Conservation (phyloP, 2,888 invertebrate species). For the Chrysolina americana region DNA sequence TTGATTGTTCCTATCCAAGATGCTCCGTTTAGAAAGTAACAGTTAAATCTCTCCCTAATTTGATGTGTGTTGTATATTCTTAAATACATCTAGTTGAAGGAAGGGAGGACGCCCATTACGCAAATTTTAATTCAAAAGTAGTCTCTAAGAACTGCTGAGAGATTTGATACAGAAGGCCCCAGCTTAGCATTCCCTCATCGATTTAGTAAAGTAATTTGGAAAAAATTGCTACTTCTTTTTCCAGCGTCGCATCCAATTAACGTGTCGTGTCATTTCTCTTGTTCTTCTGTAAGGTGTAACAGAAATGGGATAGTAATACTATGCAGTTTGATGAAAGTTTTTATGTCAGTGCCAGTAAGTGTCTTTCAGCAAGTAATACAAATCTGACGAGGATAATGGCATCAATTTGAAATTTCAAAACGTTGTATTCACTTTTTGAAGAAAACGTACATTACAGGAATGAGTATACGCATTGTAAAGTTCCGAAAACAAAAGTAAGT, state of each 20-base stretch:
- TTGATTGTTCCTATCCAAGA: too few relatives aligned
- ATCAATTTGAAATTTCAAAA: too few relatives aligned
- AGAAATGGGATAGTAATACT: not conserved
- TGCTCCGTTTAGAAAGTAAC: not conserved
- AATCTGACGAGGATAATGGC: too few relatives aligned
- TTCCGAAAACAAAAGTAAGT: too few relatives aligned
- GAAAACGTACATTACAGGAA: too few relatives aligned
- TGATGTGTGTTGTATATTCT: slow-evolving; percentile 41
- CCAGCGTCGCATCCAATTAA: slow-evolving; percentile 22
- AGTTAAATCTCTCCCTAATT: slow-evolving; percentile 42
- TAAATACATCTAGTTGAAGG: slow-evolving; percentile 43
- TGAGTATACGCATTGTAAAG: too few relatives aligned
- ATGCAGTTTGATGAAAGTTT: not conserved
- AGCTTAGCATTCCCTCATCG: slow-evolving; percentile 50
- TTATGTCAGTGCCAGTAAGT: not conserved
- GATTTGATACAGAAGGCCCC: slow-evolving; percentile 51
- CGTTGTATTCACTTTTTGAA: too few relatives aligned
- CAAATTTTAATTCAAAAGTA: slow-evolving; percentile 58
- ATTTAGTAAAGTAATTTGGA: slow-evolving; percentile 58
- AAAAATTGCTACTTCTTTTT: slow-evolving; percentile 41
- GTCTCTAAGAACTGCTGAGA: slow-evolving; percentile 55
- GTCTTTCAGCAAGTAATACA: too few relatives aligned
- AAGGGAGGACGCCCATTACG: slow-evolving; percentile 50
- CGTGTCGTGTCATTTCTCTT: not conserved
- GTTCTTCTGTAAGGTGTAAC: not conserved